Evolutionary conservation across 2,888 invertebrate species (phyloP).

Genomic region (Scaptomyza tumidula): DNA sequence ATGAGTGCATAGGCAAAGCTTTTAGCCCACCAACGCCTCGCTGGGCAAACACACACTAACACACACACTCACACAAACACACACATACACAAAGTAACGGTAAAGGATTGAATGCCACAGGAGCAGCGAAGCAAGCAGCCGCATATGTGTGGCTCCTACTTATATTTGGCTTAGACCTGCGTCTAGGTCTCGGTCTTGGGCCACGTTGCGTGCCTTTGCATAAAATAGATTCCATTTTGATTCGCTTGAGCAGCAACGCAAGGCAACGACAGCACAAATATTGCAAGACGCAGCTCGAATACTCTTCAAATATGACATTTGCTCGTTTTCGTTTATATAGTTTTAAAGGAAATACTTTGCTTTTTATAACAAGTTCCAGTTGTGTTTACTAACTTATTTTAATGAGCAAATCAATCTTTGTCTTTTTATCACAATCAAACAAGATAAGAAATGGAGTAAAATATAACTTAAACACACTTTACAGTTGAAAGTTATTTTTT

Average conservation of each 20-base stretch:
- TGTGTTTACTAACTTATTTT: neutral
- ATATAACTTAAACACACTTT: too few relatives aligned
- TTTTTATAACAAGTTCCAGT: neutral
- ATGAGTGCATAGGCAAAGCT: constrained; percentile 77
- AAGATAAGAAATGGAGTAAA: neutral
- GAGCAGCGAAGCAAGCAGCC: constrained; percentile 47
- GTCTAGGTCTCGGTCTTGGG: constrained; percentile 4
- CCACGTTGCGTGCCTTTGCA: constrained; percentile 69
- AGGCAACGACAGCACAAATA: constrained; percentile 34
- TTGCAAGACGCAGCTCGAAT: constrained; percentile 30
- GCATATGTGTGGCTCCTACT: constrained; percentile 51
- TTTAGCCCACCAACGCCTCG: constrained; percentile 64
- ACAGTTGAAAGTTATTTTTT: too few relatives aligned
- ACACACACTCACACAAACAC: constrained; percentile 16
- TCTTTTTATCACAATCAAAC: too few relatives aligned
- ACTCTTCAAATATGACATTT: constrained; percentile 19
- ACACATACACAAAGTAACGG: constrained; percentile 7
- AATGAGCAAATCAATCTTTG: too few relatives aligned
- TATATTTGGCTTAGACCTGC: constrained; percentile 54
- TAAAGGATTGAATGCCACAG: constrained; percentile 45
- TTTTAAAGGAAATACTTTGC: constrained; percentile 11
- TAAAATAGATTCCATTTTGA: constrained; percentile 77
- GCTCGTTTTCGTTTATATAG: neutral
- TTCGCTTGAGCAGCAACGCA: constrained; percentile 58
- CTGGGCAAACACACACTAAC: constrained; percentile 40